phyloP scores from a whole-genome alignment of 2,113 vertebrate species.

The Phasianus colchicus region DNA sequence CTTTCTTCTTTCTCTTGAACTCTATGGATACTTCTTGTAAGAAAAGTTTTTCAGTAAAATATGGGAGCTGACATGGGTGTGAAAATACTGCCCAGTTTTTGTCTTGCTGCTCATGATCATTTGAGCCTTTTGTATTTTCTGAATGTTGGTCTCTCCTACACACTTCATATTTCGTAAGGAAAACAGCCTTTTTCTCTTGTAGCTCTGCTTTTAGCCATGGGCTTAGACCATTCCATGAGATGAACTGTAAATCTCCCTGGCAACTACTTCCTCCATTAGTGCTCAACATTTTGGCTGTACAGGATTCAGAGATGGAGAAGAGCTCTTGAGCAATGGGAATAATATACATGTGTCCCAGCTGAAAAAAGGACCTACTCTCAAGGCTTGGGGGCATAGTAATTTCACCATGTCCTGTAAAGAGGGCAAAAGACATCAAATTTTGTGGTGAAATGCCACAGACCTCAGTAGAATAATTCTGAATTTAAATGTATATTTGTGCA shows the following conservation, averaged over 20 bases:
- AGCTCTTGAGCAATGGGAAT: background rate
- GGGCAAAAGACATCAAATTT: background rate
- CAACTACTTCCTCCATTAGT: background rate
- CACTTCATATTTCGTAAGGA: background rate
- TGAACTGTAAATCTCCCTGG: background rate
- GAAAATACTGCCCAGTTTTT: background rate
- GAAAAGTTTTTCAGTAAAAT: background rate
- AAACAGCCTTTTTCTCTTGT: background rate
- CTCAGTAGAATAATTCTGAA: conserved; percentile 6
- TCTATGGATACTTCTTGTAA: background rate
- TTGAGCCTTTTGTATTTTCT: background rate
- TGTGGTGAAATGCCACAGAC: conserved; percentile 30
- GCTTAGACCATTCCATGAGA: background rate
- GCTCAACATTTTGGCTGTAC: background rate
- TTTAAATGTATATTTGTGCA: conserved; percentile 26
- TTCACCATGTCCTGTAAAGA: background rate
- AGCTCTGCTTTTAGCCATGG: background rate
- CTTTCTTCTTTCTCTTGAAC: background rate
- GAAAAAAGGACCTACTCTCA: background rate
- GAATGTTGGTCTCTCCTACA: background rate
- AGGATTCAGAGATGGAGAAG: background rate
- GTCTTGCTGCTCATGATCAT: background rate
- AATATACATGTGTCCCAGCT: background rate
- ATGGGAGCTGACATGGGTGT: background rate
- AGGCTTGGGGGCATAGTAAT: fast-evolving